phyloP scores from a whole-genome alignment of 2,113 vertebrate species.

The Platichthys stellatus region DNA sequence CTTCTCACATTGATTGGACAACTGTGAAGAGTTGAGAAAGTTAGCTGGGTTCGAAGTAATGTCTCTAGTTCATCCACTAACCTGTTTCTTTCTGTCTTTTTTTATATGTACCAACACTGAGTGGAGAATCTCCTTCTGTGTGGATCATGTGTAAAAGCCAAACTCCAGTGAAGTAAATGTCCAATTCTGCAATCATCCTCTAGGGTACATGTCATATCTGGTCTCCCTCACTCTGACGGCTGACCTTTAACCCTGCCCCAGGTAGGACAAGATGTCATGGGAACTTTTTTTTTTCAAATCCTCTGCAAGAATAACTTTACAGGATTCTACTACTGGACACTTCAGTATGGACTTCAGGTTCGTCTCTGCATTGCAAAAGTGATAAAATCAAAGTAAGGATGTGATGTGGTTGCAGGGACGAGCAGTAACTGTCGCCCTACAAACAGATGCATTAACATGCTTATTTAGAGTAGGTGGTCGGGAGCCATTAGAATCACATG shows the following conservation, averaged over 20 bases:
- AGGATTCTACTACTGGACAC: background rate
- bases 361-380: background rate
- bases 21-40: too few relatives aligned
- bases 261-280: background rate
- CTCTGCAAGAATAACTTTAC: background rate
- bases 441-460: background rate
- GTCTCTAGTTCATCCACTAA: too few relatives aligned
- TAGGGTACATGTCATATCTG: background rate
- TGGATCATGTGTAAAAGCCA: too few relatives aligned
- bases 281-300: background rate
- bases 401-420: too few relatives aligned
- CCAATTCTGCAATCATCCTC: too few relatives aligned
- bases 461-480: background rate
- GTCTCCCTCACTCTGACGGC: background rate
- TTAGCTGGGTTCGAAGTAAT: too few relatives aligned
- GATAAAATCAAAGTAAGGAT: background rate
- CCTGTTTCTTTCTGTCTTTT: too few relatives aligned
- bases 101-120: too few relatives aligned
- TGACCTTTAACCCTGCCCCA: background rate
- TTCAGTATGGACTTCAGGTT: too few relatives aligned
- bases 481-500: background rate
- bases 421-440: background rate
- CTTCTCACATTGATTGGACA: too few relatives aligned
- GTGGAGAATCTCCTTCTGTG: too few relatives aligned
- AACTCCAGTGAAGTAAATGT: too few relatives aligned